Base-by-base conservation (phyloP, 1,140 invertebrate genomes). In the Branchinecta lindahli region DNA sequence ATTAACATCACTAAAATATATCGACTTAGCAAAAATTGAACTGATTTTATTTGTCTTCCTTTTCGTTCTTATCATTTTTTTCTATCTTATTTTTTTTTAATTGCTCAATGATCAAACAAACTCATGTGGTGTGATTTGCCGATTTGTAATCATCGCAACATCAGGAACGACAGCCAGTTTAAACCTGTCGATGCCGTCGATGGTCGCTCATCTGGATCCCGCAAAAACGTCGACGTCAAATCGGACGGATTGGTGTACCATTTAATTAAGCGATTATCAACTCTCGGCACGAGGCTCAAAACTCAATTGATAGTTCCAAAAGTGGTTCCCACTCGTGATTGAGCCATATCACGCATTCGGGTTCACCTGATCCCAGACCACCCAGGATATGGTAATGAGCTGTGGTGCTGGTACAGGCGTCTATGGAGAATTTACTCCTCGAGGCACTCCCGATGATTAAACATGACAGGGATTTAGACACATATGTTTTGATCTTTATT, bases 311-410 rank as follows among this genome's bases (percentile, higher is more conserved):
- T 61, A 20, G 52, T 61, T 61, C 18, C 52, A 61, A 61, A 61
- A 61, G 52, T 61, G 52, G 52, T 61, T 61, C 18, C 52, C 12
- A 20, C 33, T 33, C 52, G 18, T 61, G 52, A 61, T 61, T 61
- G 52, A 61, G 52, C 52, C 52, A 61, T 61, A 61, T 61, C 52
- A 61, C 52, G 52, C 52, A 61, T 61, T 61, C 52, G 18, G 52
- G 33, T 20, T 61, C 52, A 61, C 52, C 18, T 20, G 52, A 61
- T 61, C 12, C 18, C 12, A 61, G 52, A 61, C 52, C 52, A 61
- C 52, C 52, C 52, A 61, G 52, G 52, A 61, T 61, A 61, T 61
- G 52, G 12, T 61, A 61, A 61, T 61, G 12, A 61, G 18, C 52
- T 61, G 52, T 20, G 12, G 18, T 15, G 52, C 52, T 15, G 12